Percentiles rank a stretch among this genome's conserved stretches.
Evolutionary conservation across 2,888 invertebrate species (phyloP).

Genomic region (Glaucopsyche alexis): DNA sequence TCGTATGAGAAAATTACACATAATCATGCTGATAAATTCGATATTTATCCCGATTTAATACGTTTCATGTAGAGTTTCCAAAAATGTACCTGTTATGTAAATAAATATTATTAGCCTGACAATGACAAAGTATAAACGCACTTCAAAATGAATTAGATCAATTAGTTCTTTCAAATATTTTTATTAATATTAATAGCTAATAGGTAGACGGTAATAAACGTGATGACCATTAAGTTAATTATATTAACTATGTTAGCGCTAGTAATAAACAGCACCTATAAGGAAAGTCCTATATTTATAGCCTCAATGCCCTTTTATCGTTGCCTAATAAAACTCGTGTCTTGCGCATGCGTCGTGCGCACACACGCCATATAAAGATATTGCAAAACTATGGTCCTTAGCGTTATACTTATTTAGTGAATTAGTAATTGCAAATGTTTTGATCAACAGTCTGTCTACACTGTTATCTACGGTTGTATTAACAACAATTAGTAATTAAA

Average conservation of each 20-base stretch:
- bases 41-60: too few relatives aligned
- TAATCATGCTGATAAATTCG: too few relatives aligned
- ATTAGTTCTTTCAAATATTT: not conserved
- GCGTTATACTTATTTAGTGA: not conserved
- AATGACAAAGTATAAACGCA: not conserved
- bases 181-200: not conserved
- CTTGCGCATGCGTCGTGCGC: conserved; percentile 5
- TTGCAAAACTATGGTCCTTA: conserved; percentile 16
- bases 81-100: too few relatives aligned
- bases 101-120: too few relatives aligned
- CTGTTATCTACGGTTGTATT: not conserved
- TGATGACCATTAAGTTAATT: not conserved
- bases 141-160: not conserved
- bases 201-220: not conserved
- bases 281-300: conserved; percentile 18
- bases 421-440: not conserved
- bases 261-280: conserved; percentile 22
- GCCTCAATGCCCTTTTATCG: not conserved
- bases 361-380: conserved; percentile 9
- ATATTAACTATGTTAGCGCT: not conserved
- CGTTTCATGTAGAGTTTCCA: too few relatives aligned
- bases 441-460: not conserved
- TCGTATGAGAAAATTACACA: too few relatives aligned
- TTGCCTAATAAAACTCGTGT: conserved; percentile 16
- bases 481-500: too few relatives aligned